Evolutionary conservation across 2,888 invertebrate genomes (phyloP).

Genomic region (Chrysomela aeneicollis): DNA sequence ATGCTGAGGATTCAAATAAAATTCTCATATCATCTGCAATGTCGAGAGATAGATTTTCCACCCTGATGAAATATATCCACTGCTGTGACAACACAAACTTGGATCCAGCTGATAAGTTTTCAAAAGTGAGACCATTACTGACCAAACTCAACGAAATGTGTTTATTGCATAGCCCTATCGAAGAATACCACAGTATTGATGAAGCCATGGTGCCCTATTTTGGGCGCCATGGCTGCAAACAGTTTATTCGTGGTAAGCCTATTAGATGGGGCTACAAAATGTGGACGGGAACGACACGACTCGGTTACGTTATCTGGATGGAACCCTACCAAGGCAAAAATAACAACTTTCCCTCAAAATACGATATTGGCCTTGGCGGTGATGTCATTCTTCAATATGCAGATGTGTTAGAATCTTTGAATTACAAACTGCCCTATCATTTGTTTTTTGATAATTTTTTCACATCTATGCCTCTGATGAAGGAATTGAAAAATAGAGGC

Average conservation of each 20-base stretch:
- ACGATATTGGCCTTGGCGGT: constrained; percentile 34
- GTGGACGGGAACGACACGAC: constrained; percentile 45
- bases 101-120: constrained; percentile 45
- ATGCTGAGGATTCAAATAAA: constrained; percentile 32
- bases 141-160: constrained; percentile 43
- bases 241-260: constrained; percentile 23
- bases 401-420: constrained; percentile 19
- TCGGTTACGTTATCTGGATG: constrained; percentile 47
- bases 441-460: constrained; percentile 34
- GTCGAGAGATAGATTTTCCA: constrained; percentile 48
- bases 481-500: constrained; percentile 23
- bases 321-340: constrained; percentile 46
- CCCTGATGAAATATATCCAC: constrained; percentile 49
- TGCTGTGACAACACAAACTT: constrained; percentile 45
- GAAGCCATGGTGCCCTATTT: constrained; percentile 54
- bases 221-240: no score
- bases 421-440: constrained; percentile 21
- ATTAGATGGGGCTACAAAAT: constrained; percentile 42
- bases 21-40: constrained; percentile 36
- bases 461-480: constrained; percentile 28
- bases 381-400: constrained; percentile 34
- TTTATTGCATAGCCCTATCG: constrained; percentile 44
- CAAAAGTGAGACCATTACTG: constrained; percentile 48
- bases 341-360: constrained; percentile 30
- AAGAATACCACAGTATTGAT: constrained; percentile 51